Percentiles rank a stretch among this genome's conserved stretches.
phyloP scores from a whole-genome alignment of 2,797 vertebrate species.

The Apodemus agrarius region DNA sequence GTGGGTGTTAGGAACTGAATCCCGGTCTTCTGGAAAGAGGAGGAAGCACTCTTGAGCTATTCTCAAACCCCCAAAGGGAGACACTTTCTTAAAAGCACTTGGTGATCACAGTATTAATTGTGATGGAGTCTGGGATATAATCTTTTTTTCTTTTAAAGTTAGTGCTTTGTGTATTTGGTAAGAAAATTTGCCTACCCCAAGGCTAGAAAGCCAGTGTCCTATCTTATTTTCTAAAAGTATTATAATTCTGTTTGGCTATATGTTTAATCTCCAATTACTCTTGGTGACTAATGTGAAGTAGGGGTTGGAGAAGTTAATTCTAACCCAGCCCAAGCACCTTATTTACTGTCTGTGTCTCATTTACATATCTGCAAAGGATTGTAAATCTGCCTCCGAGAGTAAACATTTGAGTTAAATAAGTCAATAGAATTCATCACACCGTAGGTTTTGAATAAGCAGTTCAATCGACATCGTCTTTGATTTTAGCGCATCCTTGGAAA shows the following conservation, averaged over 20 bases:
- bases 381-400: background rate
- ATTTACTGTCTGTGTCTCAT: background rate
- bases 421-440: background rate
- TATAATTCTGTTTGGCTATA: background rate
- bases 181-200: background rate
- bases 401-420: background rate
- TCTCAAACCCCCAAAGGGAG: background rate
- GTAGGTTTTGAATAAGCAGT: background rate
- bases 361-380: background rate
- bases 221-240: constrained; percentile 1
- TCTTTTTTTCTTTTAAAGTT: background rate
- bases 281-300: background rate
- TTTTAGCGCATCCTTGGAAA: background rate
- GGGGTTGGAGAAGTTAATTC: background rate
- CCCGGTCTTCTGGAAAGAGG: background rate
- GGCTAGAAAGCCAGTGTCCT: background rate
- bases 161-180: background rate
- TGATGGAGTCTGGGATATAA: background rate
- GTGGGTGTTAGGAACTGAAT: background rate
- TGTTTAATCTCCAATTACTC: background rate
- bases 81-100: background rate
- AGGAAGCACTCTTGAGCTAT: background rate
- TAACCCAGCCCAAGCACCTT: background rate
- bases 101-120: background rate
- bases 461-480: background rate